Percentiles rank a stretch among this genome's conserved stretches.
These are phyloP conservation scores for Brachystomella parvula DNA, from an alignment of 1,140 invertebrate species.

Conservation along the genomic window DNA sequence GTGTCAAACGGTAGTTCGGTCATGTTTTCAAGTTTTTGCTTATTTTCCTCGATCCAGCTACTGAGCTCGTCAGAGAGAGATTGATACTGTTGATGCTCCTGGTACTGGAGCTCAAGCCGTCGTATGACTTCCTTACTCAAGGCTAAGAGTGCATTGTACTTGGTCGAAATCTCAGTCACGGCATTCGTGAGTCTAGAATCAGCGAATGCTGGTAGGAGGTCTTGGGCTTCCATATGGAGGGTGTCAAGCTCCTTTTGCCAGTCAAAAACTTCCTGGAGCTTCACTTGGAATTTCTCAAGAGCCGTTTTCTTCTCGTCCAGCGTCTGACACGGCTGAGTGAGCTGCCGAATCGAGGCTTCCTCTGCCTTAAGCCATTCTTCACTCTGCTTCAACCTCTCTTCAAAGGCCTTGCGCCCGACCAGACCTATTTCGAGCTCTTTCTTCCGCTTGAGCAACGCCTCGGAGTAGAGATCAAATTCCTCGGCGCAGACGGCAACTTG, in stretches of 20 bases:
- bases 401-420: constrained; percentile 91
- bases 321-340: constrained; percentile 79
- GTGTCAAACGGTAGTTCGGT: constrained; percentile 63
- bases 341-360: constrained; percentile 76
- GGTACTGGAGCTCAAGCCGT: constrained; percentile 78
- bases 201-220: constrained; percentile 79
- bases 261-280: constrained; percentile 82
- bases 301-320: constrained; percentile 81
- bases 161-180: constrained; percentile 85
- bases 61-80: constrained; percentile 81
- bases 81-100: constrained; percentile 83
- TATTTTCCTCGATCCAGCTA: constrained; percentile 78
- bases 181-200: constrained; percentile 89
- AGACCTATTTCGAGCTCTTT: constrained; percentile 76
- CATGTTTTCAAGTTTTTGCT: constrained; percentile 71
- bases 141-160: constrained; percentile 85
- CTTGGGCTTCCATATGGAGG: constrained; percentile 84
- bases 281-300: constrained; percentile 79
- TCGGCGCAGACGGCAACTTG: constrained; percentile 81
- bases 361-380: constrained; percentile 79
- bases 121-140: constrained; percentile 88
- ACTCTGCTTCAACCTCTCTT: constrained; percentile 84
- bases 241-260: constrained; percentile 76
- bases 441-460: constrained; percentile 69
- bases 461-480: constrained; percentile 42